These are phyloP conservation scores for Himalopsyche tibetana DNA, from an alignment of 2,888 invertebrate species.

Conservation along the genomic window DNA sequence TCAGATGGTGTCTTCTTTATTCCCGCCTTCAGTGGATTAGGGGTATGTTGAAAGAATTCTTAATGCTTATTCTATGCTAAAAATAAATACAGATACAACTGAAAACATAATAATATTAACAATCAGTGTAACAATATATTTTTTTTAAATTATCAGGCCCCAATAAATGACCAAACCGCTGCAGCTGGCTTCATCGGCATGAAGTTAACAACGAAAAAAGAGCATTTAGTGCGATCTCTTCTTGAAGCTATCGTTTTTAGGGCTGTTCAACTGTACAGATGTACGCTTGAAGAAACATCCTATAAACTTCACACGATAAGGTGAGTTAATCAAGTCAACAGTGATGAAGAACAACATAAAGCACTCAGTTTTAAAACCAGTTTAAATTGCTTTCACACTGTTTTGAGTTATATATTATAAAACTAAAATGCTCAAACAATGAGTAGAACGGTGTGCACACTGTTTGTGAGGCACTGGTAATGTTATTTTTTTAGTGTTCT, in stretches of 20 bases:
- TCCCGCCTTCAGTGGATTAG: constrained; percentile 92
- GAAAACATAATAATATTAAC: too few species aligned
- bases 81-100: too few species aligned
- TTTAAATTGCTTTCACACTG: too few species aligned
- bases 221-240: constrained; percentile 89
- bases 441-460: too few species aligned
- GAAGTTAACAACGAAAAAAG: constrained; percentile 83
- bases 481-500: too few species aligned
- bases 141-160: constrained; percentile 80
- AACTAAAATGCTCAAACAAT: too few species aligned
- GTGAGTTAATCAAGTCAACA: constrained; percentile 71
- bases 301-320: constrained; percentile 78
- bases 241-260: constrained; percentile 91
- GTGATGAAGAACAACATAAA: too few species aligned
- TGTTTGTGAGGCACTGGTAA: too few species aligned
- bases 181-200: constrained; percentile 90
- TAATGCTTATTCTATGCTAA: not conserved
- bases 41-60: constrained; percentile 76
- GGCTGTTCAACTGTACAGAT: constrained; percentile 85
- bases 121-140: not conserved
- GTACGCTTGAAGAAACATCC: constrained; percentile 83
- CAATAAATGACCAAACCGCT: constrained; percentile 90
- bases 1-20: constrained; percentile 90
- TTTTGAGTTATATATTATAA: too few species aligned
- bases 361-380: too few species aligned